Evolutionary conservation across 2,888 invertebrate species (phyloP).

Genomic region (Eumacrocentrus americanus): DNA sequence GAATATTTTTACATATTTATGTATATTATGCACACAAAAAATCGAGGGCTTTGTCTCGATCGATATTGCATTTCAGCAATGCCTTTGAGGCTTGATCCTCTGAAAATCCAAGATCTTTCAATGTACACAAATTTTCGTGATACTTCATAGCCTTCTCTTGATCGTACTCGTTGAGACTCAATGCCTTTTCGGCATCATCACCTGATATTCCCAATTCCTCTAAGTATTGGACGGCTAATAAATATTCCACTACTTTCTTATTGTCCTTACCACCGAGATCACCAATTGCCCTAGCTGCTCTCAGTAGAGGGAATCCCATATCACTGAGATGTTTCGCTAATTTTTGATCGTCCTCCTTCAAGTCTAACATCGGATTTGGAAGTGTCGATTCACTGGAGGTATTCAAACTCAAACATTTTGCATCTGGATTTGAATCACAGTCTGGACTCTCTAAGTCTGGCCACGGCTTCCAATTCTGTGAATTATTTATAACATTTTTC

Average conservation of each 20-base stretch:
- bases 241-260: constrained; percentile 87
- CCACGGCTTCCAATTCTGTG: constrained; percentile 58
- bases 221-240: constrained; percentile 69
- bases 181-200: constrained; percentile 62
- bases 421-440: constrained; percentile 32
- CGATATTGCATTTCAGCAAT: constrained; percentile 77
- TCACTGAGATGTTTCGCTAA: constrained; percentile 77
- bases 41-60: constrained; percentile 85
- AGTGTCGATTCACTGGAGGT: constrained; percentile 36
- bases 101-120: constrained; percentile 83
- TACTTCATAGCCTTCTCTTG: constrained; percentile 60
- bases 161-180: constrained; percentile 61
- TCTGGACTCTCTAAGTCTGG: constrained; percentile 53
- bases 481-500: not conserved
- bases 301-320: constrained; percentile 87
- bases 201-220: constrained; percentile 62
- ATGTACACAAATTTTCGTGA: constrained; percentile 68
- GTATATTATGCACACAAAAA: constrained; percentile 74
- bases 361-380: constrained; percentile 42
- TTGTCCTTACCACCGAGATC: constrained; percentile 79
- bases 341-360: constrained; percentile 63
- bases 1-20: not conserved
- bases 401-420: too few species aligned
- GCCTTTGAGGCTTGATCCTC: constrained; percentile 78
- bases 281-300: constrained; percentile 79